These are phyloP conservation scores for Embiotoca jacksoni DNA, from an alignment of 2,113 vertebrate genomes.

Conservation along the genomic window DNA sequence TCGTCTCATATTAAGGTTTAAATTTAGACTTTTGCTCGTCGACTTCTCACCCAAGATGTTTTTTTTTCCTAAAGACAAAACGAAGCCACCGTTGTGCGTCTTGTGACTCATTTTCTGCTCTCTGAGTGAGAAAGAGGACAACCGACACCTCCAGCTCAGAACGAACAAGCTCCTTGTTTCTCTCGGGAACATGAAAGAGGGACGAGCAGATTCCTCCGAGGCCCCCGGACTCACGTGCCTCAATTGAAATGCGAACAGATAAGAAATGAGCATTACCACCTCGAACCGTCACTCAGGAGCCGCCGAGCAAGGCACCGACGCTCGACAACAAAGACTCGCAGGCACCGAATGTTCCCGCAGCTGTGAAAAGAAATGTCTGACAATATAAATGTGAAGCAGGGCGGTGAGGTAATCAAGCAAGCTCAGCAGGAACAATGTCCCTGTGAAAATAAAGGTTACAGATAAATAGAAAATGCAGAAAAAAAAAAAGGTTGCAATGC, in stretches of 20 bases:
- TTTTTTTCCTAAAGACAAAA: constrained; percentile 1
- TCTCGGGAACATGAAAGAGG: not conserved
- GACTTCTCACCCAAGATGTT: not conserved
- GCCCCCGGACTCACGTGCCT: too few relatives aligned
- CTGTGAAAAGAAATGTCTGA: not conserved
- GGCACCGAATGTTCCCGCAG: not conserved
- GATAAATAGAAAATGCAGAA: not conserved
- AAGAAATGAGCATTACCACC: too few relatives aligned
- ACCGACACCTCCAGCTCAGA: not conserved
- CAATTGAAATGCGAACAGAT: too few relatives aligned
- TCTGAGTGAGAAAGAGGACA: not conserved
- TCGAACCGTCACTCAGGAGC: too few relatives aligned
- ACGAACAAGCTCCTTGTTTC: not conserved
- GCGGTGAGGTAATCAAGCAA: not conserved
- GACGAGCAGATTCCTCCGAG: too few relatives aligned
- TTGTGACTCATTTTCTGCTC: not conserved
- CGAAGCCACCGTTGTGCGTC: not conserved
- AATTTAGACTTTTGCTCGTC: too few relatives aligned
- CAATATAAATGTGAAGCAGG: constrained; percentile 13
- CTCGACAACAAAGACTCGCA: not conserved
- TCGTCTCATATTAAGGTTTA: too few relatives aligned
- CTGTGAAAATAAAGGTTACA: not conserved
- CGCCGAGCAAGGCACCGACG: not conserved
- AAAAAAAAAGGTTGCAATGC: not conserved
- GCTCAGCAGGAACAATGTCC: constrained; percentile 27